Evolutionary conservation across 2,797 vertebrate species (phyloP).

Genomic region (Anguilla pacifica): DNA sequence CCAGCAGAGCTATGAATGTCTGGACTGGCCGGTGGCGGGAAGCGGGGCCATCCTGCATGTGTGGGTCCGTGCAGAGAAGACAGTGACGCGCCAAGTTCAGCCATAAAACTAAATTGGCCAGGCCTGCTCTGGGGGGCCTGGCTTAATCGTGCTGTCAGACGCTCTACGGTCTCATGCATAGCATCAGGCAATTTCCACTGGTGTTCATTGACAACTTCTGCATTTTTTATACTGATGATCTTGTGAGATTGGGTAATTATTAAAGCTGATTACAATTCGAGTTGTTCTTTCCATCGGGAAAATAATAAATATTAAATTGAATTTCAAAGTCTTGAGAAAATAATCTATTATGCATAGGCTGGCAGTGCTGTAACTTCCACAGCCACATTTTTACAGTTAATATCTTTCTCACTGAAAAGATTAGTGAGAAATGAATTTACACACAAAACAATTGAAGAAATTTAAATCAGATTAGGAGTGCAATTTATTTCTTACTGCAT

Average conservation of each 20-base stretch:
- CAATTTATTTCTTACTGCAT: background rate
- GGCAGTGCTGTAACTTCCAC: too few species aligned
- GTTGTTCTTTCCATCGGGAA: too few species aligned
- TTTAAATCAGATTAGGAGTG: background rate
- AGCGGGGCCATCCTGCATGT: slow-evolving; percentile 46
- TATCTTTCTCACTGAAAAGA: background rate
- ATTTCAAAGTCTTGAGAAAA: too few species aligned
- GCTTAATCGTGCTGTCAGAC: slow-evolving; percentile 61
- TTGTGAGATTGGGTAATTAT: background rate
- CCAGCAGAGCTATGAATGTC: slow-evolving; percentile 1
- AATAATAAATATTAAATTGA: too few species aligned
- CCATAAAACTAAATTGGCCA: slow-evolving; percentile 56
- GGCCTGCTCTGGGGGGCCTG: slow-evolving; percentile 40
- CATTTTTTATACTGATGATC: background rate
- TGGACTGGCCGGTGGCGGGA: slow-evolving; percentile 16
- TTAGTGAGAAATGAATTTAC: background rate
- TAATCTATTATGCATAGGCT: too few species aligned
- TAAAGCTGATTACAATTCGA: too few species aligned
- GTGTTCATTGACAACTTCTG: background rate
- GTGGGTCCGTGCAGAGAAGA: slow-evolving; percentile 50
- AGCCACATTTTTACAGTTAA: background rate
- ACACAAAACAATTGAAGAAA: background rate
- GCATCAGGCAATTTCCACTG: background rate
- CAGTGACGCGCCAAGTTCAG: slow-evolving; percentile 51
- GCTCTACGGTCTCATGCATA: slow-evolving; percentile 17